A percentile compares a stretch with the other conserved stretches of the same genome.
Conservation (phyloP, 2,113 vertebrate species). For the Hippocampus zosterae region DNA sequence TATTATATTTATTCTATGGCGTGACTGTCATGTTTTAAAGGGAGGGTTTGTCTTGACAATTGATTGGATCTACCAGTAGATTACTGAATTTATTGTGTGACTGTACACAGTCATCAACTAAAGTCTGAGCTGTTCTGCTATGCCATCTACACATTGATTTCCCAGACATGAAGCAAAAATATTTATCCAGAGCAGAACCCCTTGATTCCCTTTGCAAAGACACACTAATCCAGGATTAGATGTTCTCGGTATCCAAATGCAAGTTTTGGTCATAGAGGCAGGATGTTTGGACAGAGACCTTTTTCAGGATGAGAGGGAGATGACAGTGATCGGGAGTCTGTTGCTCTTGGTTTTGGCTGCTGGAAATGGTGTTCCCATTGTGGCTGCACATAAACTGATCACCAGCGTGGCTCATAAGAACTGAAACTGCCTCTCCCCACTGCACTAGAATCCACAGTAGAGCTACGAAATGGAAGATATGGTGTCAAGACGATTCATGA, state of each 20-base stretch:
- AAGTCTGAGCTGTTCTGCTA: constrained; percentile 23
- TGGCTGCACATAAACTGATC: constrained; percentile 49
- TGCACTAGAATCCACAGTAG: constrained; percentile 85
- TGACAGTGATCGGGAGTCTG: constrained; percentile 61
- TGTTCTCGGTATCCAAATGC: constrained; percentile 52
- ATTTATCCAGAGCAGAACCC: constrained; percentile 55
- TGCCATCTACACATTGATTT: constrained; percentile 49
- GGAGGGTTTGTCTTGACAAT: background rate
- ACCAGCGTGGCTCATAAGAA: constrained; percentile 79
- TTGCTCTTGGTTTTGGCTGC: constrained; percentile 60
- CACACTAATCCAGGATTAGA: constrained; percentile 61
- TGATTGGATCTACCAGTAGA: background rate
- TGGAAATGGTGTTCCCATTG: constrained; percentile 37
- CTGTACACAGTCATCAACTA: background rate
- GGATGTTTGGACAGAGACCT: constrained; percentile 77
- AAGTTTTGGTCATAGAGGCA: constrained; percentile 42
- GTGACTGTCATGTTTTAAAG: background rate
- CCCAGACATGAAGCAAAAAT: constrained; percentile 64
- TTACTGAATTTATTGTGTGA: background rate
- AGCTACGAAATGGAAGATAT: constrained; percentile 60
- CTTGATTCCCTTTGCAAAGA: constrained; percentile 51
- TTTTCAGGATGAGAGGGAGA: constrained; percentile 88
- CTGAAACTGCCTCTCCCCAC: constrained; percentile 76
- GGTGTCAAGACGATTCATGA: constrained; percentile 7
- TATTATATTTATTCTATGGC: background rate